These are phyloP conservation scores for Tragelaphus imberbis DNA, from an alignment of 2,113 vertebrate species.

Conservation along the genomic window DNA sequence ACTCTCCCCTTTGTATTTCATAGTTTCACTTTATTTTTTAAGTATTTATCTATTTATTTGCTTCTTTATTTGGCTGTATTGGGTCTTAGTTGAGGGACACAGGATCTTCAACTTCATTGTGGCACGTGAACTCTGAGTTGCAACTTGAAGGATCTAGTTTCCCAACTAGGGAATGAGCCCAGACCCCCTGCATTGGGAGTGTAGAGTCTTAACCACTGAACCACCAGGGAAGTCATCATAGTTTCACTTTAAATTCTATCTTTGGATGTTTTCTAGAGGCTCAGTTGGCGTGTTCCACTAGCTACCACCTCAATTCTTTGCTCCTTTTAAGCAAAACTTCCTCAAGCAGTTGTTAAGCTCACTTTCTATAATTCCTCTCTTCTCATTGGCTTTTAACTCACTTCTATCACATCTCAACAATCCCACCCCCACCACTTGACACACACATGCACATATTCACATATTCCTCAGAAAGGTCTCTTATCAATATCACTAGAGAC, in stretches of 20 bases:
- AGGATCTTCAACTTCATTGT: background rate
- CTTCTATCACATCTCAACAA: background rate
- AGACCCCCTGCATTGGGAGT: background rate
- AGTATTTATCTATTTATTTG: background rate
- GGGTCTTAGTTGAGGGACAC: background rate
- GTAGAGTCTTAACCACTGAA: background rate
- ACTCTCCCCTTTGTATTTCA: background rate
- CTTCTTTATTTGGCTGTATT: background rate
- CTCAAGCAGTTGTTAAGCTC: background rate
- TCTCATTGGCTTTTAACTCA: background rate
- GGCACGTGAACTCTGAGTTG: background rate
- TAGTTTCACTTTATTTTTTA: background rate
- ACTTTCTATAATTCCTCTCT: background rate
- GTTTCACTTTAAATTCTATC: background rate
- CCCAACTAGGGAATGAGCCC: background rate
- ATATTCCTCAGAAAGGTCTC: background rate
- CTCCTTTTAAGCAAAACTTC: background rate
- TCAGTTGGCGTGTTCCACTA: background rate
- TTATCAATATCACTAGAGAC: background rate
- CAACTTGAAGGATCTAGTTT: background rate
- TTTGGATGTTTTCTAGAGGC: background rate
- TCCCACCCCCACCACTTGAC: background rate
- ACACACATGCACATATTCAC: background rate
- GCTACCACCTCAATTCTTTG: background rate
- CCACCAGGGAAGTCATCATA: background rate